These are phyloP conservation scores for Liopterus haemorrhoidalis DNA, from an alignment of 2,888 invertebrate genomes.

Conservation along the genomic window DNA sequence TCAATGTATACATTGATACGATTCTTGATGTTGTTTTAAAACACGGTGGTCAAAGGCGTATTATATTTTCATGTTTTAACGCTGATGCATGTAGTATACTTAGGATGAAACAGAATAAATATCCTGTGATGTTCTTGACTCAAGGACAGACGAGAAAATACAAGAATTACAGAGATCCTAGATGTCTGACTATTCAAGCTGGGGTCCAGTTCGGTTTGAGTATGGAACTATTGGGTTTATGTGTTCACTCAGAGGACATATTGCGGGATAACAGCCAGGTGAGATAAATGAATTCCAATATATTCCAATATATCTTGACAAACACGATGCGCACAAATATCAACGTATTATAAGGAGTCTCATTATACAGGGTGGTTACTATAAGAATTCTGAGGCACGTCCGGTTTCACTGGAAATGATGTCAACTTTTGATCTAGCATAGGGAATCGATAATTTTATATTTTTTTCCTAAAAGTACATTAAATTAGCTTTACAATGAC, in stretches of 20 bases:
- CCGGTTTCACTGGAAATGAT: too few species aligned
- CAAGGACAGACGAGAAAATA: conserved; percentile 58
- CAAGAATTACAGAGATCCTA: conserved; percentile 74
- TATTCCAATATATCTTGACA: background rate
- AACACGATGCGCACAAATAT: background rate
- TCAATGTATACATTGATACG: conserved; percentile 88
- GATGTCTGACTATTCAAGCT: conserved; percentile 73
- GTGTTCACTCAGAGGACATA: conserved; percentile 88
- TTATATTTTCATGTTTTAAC: conserved; percentile 93
- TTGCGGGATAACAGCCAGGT: conserved; percentile 76
- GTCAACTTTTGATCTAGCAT: too few species aligned
- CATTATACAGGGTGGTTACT: too few species aligned
- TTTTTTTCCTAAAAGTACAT: too few species aligned
- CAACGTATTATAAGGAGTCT: background rate
- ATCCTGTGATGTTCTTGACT: conserved; percentile 92
- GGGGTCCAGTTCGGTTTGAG: conserved; percentile 79
- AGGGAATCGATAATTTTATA: too few species aligned
- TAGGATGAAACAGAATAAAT: conserved; percentile 90
- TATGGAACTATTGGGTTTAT: conserved; percentile 80
- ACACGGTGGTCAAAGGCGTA: conserved; percentile 71
- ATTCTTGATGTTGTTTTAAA: conserved; percentile 77
- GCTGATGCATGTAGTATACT: conserved; percentile 94
- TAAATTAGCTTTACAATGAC: too few species aligned
- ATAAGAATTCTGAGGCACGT: too few species aligned
- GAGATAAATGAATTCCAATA: conserved; percentile 29